These are phyloP conservation scores for Pipra filicauda DNA, from an alignment of 2,113 vertebrate genomes.

Conservation along the genomic window DNA sequence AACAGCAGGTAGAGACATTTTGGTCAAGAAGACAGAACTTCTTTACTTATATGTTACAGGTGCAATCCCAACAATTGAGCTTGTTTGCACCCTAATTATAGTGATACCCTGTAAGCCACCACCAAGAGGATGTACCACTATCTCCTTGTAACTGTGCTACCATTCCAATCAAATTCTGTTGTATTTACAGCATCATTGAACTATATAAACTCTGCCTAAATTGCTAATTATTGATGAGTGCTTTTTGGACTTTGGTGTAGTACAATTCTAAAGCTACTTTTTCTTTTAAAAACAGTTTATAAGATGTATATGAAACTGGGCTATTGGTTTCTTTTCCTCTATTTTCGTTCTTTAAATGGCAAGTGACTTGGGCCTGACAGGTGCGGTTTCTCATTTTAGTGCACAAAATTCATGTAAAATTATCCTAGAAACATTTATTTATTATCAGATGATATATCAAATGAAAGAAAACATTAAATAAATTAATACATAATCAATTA, in stretches of 20 bases:
- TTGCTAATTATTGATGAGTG: background rate
- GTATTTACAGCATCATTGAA: background rate
- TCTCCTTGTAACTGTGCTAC: background rate
- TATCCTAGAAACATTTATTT: background rate
- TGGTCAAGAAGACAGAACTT: background rate
- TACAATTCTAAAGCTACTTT: background rate
- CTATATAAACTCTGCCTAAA: background rate
- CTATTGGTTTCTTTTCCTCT: background rate
- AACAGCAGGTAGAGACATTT: background rate
- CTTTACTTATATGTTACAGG: accelerated
- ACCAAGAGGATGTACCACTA: background rate
- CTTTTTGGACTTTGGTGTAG: background rate
- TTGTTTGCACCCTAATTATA: background rate
- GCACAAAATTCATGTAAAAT: background rate
- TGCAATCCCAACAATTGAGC: background rate
- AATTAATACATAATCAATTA: background rate
- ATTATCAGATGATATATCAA: background rate
- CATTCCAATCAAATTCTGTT: background rate
- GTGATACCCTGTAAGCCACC: background rate
- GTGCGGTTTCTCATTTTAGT: background rate
- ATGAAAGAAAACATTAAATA: background rate
- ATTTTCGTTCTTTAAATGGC: background rate
- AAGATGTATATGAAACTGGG: background rate
- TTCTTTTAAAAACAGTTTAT: background rate
- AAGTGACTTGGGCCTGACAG: background rate